Conservation (phyloP, 1,140 invertebrate species). For the Camponotus pennsylvanicus region DNA sequence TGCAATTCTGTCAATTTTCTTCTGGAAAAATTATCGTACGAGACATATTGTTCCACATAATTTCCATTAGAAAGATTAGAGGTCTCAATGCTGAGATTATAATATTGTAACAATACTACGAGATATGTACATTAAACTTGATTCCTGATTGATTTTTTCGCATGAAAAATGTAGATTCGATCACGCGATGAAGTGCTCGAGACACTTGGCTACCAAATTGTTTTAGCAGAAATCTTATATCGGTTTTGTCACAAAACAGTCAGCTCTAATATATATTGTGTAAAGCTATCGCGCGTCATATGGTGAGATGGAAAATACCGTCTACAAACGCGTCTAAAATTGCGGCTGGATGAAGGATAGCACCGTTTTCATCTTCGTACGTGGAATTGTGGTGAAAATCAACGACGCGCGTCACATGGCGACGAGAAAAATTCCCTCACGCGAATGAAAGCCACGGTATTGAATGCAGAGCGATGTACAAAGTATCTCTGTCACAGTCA, state of each 20-base stretch:
- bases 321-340: constrained; percentile 39
- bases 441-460: constrained; percentile 54
- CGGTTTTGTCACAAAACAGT: neutral
- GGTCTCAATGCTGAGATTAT: neutral
- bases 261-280: constrained; percentile 8
- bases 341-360: constrained; percentile 50
- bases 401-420: constrained; percentile 38
- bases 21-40: neutral
- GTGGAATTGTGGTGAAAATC: constrained; percentile 39
- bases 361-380: constrained; percentile 50
- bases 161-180: neutral
- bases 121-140: neutral
- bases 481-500: neutral
- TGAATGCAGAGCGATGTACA: constrained; percentile 26
- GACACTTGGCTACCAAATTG: neutral
- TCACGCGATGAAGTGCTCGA: neutral
- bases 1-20: neutral
- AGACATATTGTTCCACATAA: neutral
- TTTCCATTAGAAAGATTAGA: neutral
- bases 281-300: constrained; percentile 22
- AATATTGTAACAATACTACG: neutral
- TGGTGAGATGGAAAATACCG: neutral
- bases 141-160: neutral
- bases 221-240: constrained; percentile 17
- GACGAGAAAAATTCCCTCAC: constrained; percentile 57